Percentiles rank a stretch among this genome's conserved stretches.
Evolutionary conservation across 2,888 invertebrate genomes (phyloP).

Genomic region (Ischnus inquisitorius): DNA sequence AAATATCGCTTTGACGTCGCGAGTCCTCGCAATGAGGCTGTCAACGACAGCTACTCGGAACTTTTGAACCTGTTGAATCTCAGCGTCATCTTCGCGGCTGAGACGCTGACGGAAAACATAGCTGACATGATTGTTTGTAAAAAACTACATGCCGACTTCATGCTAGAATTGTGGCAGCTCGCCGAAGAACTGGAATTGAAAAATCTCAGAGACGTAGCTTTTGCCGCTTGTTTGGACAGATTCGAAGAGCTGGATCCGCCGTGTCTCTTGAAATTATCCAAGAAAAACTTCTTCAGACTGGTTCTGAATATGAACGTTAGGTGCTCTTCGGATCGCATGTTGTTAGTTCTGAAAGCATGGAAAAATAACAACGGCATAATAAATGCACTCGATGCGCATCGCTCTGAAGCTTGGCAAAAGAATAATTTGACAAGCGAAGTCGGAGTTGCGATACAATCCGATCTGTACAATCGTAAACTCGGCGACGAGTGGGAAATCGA

Average conservation of each 20-base stretch:
- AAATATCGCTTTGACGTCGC: conserved; percentile 69
- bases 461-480: too few species aligned
- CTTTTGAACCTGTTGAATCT: conserved; percentile 77
- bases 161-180: conserved; percentile 76
- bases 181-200: conserved; percentile 75
- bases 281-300: conserved; percentile 72
- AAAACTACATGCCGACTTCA: conserved; percentile 73
- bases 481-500: too few species aligned
- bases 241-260: conserved; percentile 74
- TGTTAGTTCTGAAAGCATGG: conserved; percentile 65
- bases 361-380: neutral
- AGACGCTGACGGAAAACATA: conserved; percentile 74
- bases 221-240: conserved; percentile 76
- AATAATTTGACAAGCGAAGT: neutral
- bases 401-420: neutral
- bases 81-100: conserved; percentile 76
- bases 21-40: conserved; percentile 72
- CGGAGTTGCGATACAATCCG: neutral
- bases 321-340: conserved; percentile 60
- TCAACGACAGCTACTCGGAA: conserved; percentile 65
- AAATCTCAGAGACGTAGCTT: conserved; percentile 72
- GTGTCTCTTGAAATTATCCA: conserved; percentile 65
- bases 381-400: neutral
- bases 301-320: conserved; percentile 75
- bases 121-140: conserved; percentile 73